phyloP scores from a whole-genome alignment of 2,797 vertebrate genomes.

The Lepidocolaptes lacrymiger region DNA sequence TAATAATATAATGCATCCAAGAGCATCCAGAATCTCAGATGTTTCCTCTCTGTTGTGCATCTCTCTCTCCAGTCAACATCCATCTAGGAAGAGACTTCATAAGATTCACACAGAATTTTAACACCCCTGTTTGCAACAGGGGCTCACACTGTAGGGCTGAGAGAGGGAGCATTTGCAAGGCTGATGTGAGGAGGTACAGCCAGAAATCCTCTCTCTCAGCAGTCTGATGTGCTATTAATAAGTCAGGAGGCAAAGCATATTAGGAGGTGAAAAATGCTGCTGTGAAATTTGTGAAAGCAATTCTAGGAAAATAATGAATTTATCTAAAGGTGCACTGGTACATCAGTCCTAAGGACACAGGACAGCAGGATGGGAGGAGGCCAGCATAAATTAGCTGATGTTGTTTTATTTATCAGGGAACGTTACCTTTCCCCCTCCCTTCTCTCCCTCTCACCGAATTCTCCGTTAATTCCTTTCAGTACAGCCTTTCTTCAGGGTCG shows the following conservation, averaged over 20 bases:
- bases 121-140: neutral
- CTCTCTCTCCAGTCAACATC: neutral
- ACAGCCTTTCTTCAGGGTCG: conserved; percentile 22
- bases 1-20: neutral
- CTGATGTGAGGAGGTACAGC: neutral
- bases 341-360: conserved; percentile 34
- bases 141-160: neutral
- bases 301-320: conserved; percentile 13
- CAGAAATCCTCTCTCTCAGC: neutral
- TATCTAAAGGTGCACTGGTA: neutral
- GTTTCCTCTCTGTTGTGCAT: neutral
- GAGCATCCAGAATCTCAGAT: neutral
- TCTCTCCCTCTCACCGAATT: neutral
- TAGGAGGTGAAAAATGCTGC: conserved; percentile 58
- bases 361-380: conserved; percentile 25
- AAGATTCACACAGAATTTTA: neutral
- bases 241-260: conserved; percentile 30
- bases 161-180: neutral
- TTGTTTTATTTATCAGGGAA: neutral
- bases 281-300: conserved; percentile 43
- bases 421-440: neutral
- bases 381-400: neutral
- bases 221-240: conserved; percentile 57
- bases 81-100: neutral
- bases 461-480: neutral